Conservation (phyloP, 1,140 invertebrate species). For the Riptortus pedestris region DNA sequence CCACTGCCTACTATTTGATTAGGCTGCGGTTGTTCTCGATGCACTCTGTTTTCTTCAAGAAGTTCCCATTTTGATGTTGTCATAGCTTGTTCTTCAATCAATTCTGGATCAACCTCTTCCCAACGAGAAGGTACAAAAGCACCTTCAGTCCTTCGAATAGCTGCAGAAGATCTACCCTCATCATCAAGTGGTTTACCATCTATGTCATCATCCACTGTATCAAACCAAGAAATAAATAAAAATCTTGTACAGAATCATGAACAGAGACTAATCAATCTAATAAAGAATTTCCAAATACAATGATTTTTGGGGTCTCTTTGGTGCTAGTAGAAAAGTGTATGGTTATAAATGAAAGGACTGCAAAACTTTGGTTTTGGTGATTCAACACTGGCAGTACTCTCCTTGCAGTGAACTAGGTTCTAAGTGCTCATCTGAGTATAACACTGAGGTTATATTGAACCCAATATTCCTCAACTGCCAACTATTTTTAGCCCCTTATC, state of each 20-base stretch:
- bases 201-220: constrained; percentile 69
- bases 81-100: constrained; percentile 75
- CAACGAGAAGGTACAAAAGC: constrained; percentile 83
- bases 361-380: no score
- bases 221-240: constrained; percentile 18
- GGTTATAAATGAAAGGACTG: no score
- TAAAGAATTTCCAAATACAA: no score
- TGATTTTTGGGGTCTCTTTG: no score
- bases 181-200: constrained; percentile 66
- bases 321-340: no score
- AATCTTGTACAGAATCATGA: neutral
- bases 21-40: constrained; percentile 7
- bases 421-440: no score
- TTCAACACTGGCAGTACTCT: no score
- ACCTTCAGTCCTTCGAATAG: constrained; percentile 37
- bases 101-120: constrained; percentile 86
- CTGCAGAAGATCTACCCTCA: constrained; percentile 34
- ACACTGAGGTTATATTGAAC: no score
- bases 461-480: no score
- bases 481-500: no score
- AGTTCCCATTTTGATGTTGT: constrained; percentile 82
- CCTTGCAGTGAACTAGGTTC: no score
- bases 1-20: constrained; percentile 17
- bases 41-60: constrained; percentile 41
- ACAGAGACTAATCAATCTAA: no score